Evolutionary conservation across 2,888 invertebrate genomes (phyloP).

Genomic region (Papilio gigon): DNA sequence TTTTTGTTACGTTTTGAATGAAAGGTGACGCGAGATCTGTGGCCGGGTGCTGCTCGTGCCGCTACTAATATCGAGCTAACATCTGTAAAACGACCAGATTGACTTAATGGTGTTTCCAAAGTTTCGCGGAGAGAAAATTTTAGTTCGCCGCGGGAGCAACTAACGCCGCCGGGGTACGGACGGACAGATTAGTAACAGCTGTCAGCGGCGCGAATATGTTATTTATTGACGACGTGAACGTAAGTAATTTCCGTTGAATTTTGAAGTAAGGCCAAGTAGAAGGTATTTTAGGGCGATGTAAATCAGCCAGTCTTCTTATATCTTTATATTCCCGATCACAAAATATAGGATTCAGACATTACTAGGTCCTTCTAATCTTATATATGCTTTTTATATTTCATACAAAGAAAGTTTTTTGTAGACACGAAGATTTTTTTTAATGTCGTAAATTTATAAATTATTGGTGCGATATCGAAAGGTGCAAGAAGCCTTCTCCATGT

Average conservation of each 20-base stretch:
- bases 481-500: conserved; percentile 29
- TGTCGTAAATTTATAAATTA: neutral
- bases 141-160: conserved; percentile 68
- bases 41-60: conserved; percentile 41
- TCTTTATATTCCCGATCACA: neutral
- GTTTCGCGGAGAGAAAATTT: conserved; percentile 73
- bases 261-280: conserved; percentile 12
- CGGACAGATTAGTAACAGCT: conserved; percentile 76
- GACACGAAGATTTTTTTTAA: neutral
- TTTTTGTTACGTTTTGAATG: neutral
- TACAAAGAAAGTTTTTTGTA: neutral
- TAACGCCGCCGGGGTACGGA: conserved; percentile 56
- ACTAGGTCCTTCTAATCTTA: neutral
- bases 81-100: conserved; percentile 79
- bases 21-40: conserved; percentile 25
- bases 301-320: neutral
- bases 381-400: neutral
- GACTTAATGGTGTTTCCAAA: conserved; percentile 79
- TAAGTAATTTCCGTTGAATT: conserved; percentile 48
- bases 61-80: conserved; percentile 70
- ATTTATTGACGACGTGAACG: conserved; percentile 62
- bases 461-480: conserved; percentile 30
- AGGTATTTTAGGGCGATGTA: neutral
- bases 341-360: neutral
- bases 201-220: conserved; percentile 74